A percentile compares a stretch with the other conserved stretches of the same genome.
These are phyloP conservation scores for Siphlonurus alternatus DNA, from an alignment of 2,888 invertebrate genomes.

Conservation along the genomic window DNA sequence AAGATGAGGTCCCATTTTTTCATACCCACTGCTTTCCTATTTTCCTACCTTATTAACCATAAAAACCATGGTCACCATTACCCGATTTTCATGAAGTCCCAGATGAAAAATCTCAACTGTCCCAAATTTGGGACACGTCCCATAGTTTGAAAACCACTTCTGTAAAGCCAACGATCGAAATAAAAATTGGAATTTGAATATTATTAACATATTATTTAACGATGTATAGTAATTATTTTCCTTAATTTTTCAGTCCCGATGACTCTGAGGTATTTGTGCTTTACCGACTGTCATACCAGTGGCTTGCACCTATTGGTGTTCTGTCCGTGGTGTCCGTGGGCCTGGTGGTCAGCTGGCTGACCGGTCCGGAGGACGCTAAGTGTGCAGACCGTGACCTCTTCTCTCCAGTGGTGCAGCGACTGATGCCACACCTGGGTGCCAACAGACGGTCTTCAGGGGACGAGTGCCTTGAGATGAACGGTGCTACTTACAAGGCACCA, in stretches of 20 bases:
- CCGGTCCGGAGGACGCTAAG: conserved; percentile 32
- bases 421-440: not conserved
- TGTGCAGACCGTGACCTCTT: conserved; percentile 38
- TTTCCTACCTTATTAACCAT: no score
- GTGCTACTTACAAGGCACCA: not conserved
- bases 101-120: no score
- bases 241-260: not conserved
- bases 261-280: conserved; percentile 44
- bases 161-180: no score
- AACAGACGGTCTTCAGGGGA: not conserved
- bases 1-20: no score
- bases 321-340: conserved; percentile 49
- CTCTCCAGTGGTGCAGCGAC: conserved; percentile 32
- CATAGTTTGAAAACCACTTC: no score
- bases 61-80: no score
- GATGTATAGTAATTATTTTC: conserved; percentile 13
- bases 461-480: not conserved
- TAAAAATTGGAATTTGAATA: no score
- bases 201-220: no score
- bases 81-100: no score
- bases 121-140: no score
- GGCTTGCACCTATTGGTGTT: conserved; percentile 61
- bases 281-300: conserved; percentile 62
- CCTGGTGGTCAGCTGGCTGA: conserved; percentile 40
- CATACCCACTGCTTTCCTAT: no score